Conservation (phyloP, 2,113 vertebrate genomes). For the Noctilio leporinus region DNA sequence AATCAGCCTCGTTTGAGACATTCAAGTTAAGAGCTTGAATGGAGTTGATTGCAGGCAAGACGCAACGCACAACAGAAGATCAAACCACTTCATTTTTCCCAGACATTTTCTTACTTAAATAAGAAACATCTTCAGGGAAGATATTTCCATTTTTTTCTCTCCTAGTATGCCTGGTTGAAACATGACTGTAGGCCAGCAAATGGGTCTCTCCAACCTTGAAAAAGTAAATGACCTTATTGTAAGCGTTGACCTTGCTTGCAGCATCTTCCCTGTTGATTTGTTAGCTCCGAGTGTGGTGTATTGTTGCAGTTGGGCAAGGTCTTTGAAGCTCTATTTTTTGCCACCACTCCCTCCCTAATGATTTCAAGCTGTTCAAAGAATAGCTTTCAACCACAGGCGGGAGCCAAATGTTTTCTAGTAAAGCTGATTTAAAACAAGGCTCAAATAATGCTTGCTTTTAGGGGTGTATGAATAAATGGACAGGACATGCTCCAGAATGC, state of each 20-base stretch:
- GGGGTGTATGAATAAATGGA: not conserved
- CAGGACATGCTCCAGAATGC: not conserved
- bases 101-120: slow-evolving; percentile 35
- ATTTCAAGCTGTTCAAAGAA: slow-evolving; percentile 67
- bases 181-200: slow-evolving; percentile 31
- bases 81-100: slow-evolving; percentile 38
- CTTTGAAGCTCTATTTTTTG: slow-evolving; percentile 52
- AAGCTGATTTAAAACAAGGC: slow-evolving; percentile 52
- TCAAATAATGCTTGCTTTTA: slow-evolving; percentile 42
- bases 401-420: slow-evolving; percentile 49
- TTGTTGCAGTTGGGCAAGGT: slow-evolving; percentile 44
- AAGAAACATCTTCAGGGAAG: slow-evolving; percentile 47
- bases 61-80: slow-evolving; percentile 51
- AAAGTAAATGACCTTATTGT: slow-evolving; percentile 36
- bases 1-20: slow-evolving; percentile 54
- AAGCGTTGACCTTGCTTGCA: slow-evolving; percentile 44
- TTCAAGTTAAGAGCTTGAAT: slow-evolving; percentile 41
- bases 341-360: slow-evolving; percentile 14
- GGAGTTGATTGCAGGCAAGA: slow-evolving; percentile 51
- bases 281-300: not conserved
- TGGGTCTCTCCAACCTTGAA: not conserved
- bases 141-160: not conserved
- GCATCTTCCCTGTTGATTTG: slow-evolving; percentile 31
- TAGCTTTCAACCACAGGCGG: slow-evolving; percentile 46
- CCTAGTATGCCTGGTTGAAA: not conserved